Conservation (phyloP, 1,140 invertebrate genomes). For the Trachymyrmex cornetzi region DNA sequence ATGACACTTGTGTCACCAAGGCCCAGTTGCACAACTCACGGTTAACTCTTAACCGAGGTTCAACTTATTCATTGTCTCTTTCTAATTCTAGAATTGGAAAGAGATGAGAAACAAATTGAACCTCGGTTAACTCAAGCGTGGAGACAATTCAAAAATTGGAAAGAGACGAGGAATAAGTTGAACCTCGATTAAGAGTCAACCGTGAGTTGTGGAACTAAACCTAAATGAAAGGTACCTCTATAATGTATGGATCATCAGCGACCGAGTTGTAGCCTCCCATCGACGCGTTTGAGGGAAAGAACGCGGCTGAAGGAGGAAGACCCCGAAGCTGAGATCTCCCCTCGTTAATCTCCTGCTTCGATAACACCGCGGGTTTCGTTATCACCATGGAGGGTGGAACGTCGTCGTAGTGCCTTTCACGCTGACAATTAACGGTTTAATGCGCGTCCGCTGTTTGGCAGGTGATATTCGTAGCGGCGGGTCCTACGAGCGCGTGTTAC, state of each 20-base stretch:
- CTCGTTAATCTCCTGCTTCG: constrained; percentile 30
- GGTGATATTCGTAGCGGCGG: constrained; percentile 36
- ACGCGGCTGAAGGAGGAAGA: background rate
- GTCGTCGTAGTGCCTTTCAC: constrained; percentile 23
- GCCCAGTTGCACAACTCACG: too few relatives aligned
- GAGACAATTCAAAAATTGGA: too few relatives aligned
- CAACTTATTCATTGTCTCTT: too few relatives aligned
- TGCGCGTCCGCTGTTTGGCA: constrained; percentile 50
- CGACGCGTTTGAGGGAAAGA: constrained; percentile 20
- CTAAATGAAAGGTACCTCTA: too few relatives aligned
- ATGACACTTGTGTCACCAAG: too few relatives aligned
- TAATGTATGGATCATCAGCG: constrained; percentile 23
- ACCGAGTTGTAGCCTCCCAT: background rate
- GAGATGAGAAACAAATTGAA: too few relatives aligned
- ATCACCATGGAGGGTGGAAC: constrained; percentile 13
- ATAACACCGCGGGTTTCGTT: constrained; percentile 24
- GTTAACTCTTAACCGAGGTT: too few relatives aligned
- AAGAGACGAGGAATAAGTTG: too few relatives aligned
- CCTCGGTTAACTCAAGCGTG: too few relatives aligned
- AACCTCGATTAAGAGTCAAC: too few relatives aligned
- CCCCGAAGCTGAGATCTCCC: background rate
- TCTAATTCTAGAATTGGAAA: too few relatives aligned
- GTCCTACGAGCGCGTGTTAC: constrained; percentile 4
- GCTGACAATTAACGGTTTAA: constrained; percentile 36
- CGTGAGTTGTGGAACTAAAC: too few relatives aligned